phyloP scores from a whole-genome alignment of 2,888 invertebrate genomes.

The Cylloceria caligata region DNA sequence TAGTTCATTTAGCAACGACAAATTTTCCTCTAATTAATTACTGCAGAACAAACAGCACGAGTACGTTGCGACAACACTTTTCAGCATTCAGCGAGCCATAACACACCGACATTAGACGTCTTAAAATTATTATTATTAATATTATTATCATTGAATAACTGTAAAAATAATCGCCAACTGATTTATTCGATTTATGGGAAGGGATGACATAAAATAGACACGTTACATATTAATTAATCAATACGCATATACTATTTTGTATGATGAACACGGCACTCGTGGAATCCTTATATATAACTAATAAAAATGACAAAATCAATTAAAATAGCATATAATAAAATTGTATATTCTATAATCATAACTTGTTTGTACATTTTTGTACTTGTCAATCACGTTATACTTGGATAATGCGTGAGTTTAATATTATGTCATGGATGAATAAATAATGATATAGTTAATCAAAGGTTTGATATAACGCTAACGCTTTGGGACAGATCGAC shows the following conservation, averaged over 20 bases:
- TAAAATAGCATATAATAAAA: conserved; percentile 39
- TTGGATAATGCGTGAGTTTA: neutral
- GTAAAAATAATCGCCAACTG: conserved; percentile 14
- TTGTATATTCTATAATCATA: conserved; percentile 36
- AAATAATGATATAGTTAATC: conserved; percentile 56
- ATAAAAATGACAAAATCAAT: conserved; percentile 50
- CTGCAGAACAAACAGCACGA: neutral
- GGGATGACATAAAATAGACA: conserved; percentile 31
- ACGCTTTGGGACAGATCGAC: conserved; percentile 88
- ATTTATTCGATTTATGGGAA: conserved; percentile 12
- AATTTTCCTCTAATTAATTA: neutral
- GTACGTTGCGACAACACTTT: neutral
- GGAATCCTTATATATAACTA: conserved; percentile 47
- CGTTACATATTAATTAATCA: conserved; percentile 17
- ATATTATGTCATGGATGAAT: conserved; percentile 54
- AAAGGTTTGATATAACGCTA: conserved; percentile 86
- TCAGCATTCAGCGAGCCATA: neutral
- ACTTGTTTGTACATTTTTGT: conserved; percentile 51
- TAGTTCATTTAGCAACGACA: neutral
- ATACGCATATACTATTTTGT: conserved; percentile 56
- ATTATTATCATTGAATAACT: neutral
- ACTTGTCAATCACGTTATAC: conserved; percentile 28
- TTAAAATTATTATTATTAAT: neutral
- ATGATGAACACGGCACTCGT: conserved; percentile 64
- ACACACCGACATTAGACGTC: neutral